Base-by-base conservation (phyloP, 1,140 invertebrate genomes). In the Heliconius congener region DNA sequence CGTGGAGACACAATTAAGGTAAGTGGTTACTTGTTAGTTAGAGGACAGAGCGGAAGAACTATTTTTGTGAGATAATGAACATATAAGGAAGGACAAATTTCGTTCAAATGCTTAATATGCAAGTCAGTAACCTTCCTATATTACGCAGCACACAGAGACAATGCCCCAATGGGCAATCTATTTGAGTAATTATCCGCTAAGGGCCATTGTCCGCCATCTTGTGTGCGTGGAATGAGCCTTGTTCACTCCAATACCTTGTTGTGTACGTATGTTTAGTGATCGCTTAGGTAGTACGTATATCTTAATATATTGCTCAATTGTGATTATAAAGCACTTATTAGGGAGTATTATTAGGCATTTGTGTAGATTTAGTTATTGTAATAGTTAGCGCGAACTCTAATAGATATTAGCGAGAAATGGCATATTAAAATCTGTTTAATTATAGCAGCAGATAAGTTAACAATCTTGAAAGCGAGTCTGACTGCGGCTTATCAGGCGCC, bases 181-280 rank as follows among this genome's bases (percentile, higher is more conserved):
- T 94, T 93, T 93, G 93, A 94, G 91, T 94, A 94, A 94, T 94
- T 93, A 93, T 90, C 87, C 91, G 88, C 91, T 91, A 91, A 94
- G 92, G 91, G 91, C 93, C 89, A 93, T 93, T 93, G 92, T 93
- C 91, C 85, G 89, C 90, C 90, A 93, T 94, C 93, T 94, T 92
- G 93, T 87, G 84, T 89, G 87, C 86, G 88, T 87, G 86, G 88
- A 91, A 92, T 91, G 90, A 93, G 90, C 90, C 90, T 90, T 92
- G 91, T 93, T 92, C 91, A 85, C 87, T 90, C 60, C 84, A 87
- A 88, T 89, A 87, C 86, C 83, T 86, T 86, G 87, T 88, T 90
- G 87, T 92, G 89, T 93, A 90, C 88, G 87, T 87, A 88, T 85
- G 86, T 87, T 88, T 79, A 85, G 86, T 82, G 86, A 86, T 87